phyloP scores from a whole-genome alignment of 2,113 vertebrate species.

The Notothenia rossii region DNA sequence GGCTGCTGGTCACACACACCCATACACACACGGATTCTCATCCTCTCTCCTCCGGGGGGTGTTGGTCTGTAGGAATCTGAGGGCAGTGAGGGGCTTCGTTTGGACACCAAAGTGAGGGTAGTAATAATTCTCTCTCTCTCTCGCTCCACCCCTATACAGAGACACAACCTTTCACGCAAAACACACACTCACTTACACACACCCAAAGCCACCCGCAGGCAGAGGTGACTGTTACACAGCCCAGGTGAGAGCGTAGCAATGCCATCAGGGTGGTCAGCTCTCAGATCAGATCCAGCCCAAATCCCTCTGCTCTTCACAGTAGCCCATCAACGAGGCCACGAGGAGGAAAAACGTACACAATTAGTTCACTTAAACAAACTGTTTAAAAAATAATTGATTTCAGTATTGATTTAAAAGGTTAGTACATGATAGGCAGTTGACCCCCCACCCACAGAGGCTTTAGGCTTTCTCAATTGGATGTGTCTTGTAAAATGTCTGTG shows the following conservation, averaged over 20 bases:
- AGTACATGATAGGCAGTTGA: too few species aligned
- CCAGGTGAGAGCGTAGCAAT: conserved; percentile 38
- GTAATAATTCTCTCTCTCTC: conserved; percentile 58
- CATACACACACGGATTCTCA: conserved; percentile 56
- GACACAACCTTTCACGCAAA: conserved; percentile 17
- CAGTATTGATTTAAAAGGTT: too few species aligned
- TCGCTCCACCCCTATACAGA: conserved; percentile 18
- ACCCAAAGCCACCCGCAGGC: conserved; percentile 5
- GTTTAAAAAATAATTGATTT: too few species aligned
- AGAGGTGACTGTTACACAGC: conserved; percentile 16
- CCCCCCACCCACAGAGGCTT: not conserved
- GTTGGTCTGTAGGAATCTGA: conserved; percentile 71
- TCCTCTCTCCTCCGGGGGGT: conserved; percentile 70
- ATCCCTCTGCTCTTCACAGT: conserved; percentile 31
- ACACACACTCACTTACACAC: conserved; percentile 18
- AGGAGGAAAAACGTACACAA: not conserved
- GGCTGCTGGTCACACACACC: conserved; percentile 31
- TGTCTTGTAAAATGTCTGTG: not conserved
- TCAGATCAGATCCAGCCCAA: conserved; percentile 37
- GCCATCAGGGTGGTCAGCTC: conserved; percentile 35
- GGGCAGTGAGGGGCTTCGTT: conserved; percentile 36
- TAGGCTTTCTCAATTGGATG: not conserved
- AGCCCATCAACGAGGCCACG: conserved; percentile 1
- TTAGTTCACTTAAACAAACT: too few species aligned
- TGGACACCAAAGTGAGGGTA: conserved; percentile 67